A percentile compares a stretch with the other conserved stretches of the same genome.
Conservation (phyloP, 2,113 vertebrate species). For the Cnemophilus loriae region DNA sequence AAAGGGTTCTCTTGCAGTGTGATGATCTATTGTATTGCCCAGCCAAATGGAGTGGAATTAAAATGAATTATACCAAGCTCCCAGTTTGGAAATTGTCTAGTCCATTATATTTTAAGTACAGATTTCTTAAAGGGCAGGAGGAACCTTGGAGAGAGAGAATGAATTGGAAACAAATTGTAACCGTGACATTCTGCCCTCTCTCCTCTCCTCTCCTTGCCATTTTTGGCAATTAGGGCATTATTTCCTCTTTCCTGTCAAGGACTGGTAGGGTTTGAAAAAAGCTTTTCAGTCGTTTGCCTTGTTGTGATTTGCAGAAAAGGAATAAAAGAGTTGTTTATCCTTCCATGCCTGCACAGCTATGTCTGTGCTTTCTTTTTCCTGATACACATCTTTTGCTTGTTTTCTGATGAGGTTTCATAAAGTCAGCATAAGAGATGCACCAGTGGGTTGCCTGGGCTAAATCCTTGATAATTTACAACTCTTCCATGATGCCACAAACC, state of each 20-base stretch:
- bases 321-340: neutral
- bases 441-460: neutral
- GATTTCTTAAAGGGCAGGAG: constrained; percentile 33
- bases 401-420: neutral
- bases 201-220: neutral
- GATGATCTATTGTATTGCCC: constrained; percentile 43
- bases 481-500: neutral
- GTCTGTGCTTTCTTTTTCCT: neutral
- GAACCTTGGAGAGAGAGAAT: constrained; percentile 25
- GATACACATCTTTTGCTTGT: neutral
- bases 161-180: constrained; percentile 43
- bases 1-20: neutral
- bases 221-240: constrained; percentile 26
- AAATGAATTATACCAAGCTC: constrained; percentile 45
- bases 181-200: neutral
- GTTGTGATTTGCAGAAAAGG: neutral
- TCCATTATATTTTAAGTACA: constrained; percentile 44
- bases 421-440: neutral
- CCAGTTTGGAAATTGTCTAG: constrained; percentile 43
- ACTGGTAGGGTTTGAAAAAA: neutral
- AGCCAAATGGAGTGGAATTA: constrained; percentile 44
- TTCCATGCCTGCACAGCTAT: neutral
- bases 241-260: constrained; percentile 20
- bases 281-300: neutral
- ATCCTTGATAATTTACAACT: neutral